Evolutionary conservation across 2,113 vertebrate genomes (phyloP).

Genomic region (Elachura formosa): DNA sequence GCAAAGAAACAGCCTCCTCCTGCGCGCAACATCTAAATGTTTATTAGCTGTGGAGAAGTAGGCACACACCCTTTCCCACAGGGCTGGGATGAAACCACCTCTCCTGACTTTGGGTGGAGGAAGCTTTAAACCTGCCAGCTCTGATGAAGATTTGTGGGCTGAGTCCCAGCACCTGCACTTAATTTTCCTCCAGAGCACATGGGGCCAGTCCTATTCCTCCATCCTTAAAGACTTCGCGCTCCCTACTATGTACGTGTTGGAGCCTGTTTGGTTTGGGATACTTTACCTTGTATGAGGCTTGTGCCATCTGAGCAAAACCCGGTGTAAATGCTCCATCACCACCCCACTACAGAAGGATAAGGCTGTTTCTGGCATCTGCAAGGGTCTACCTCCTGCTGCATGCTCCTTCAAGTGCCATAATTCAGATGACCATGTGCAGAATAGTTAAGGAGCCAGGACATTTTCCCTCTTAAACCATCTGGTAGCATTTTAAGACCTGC

Average conservation of each 20-base stretch:
- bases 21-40: background rate
- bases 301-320: background rate
- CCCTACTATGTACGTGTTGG: background rate
- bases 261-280: background rate
- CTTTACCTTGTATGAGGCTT: background rate
- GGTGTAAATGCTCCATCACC: background rate
- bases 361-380: background rate
- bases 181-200: background rate
- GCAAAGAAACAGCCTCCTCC: background rate
- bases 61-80: background rate
- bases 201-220: background rate
- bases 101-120: background rate
- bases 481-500: background rate
- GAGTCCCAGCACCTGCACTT: background rate
- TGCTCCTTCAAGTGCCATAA: rapidly evolving
- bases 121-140: background rate
- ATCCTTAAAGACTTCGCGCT: background rate
- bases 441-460: background rate
- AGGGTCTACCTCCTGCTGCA: background rate
- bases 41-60: background rate
- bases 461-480: background rate
- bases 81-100: background rate
- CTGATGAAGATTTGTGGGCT: background rate
- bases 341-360: background rate
- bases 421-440: background rate